Conservation (phyloP, 2,888 invertebrate genomes). For the Sphaeridia pumilis region DNA sequence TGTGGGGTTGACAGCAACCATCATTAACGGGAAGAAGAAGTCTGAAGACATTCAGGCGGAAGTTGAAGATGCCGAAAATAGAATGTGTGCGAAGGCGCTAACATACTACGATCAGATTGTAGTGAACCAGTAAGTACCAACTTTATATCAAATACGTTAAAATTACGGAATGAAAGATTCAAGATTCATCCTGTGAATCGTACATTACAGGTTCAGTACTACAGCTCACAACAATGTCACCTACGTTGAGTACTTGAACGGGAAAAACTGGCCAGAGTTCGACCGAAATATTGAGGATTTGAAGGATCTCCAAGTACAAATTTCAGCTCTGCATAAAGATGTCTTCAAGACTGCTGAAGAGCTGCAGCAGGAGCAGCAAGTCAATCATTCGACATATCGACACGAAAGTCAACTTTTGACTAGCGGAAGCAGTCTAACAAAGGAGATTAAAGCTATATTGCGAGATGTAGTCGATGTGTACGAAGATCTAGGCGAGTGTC, state of each 20-base stretch:
- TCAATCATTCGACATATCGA: constrained; percentile 6
- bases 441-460: constrained; percentile 2
- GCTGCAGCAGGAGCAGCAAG: too few species aligned
- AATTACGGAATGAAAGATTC: too few species aligned
- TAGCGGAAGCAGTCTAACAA: background rate
- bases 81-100: constrained; percentile 58
- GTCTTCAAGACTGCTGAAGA: background rate
- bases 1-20: constrained; percentile 73
- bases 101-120: constrained; percentile 48
- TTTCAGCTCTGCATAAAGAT: constrained; percentile 29
- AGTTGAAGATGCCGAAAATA: constrained; percentile 53
- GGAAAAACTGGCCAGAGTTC: too few species aligned
- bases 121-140: background rate
- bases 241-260: background rate
- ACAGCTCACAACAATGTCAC: background rate
- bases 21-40: constrained; percentile 54
- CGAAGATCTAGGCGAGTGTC: constrained; percentile 14
- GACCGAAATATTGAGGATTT: background rate
- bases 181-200: too few species aligned
- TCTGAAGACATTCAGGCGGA: constrained; percentile 42
- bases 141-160: too few species aligned
- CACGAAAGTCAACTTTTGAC: constrained; percentile 1
- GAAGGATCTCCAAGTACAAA: background rate
- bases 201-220: background rate
- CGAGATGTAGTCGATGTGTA: constrained; percentile 9